Percentiles rank a stretch among this genome's conserved stretches.
Evolutionary conservation across 2,888 invertebrate species (phyloP).

Genomic region (Tipula vernalis): DNA sequence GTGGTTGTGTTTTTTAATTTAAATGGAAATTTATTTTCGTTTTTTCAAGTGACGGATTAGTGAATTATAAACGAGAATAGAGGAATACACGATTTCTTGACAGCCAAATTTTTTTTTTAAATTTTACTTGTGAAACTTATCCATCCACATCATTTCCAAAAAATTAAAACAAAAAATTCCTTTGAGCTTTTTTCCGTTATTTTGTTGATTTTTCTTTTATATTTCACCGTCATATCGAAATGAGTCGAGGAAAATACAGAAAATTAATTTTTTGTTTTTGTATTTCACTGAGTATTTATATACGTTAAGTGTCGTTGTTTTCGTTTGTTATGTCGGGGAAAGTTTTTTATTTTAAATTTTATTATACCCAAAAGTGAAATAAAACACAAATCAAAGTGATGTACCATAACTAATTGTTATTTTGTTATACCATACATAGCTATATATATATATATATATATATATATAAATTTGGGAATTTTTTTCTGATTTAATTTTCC

Average conservation of each 20-base stretch:
- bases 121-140: neutral
- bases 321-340: neutral
- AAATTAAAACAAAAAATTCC: neutral
- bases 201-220: neutral
- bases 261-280: neutral
- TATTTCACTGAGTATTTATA: neutral
- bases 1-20: neutral
- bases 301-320: neutral
- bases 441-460: too few relatives aligned
- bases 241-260: neutral
- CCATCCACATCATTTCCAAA: neutral
- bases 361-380: neutral
- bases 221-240: neutral
- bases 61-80: neutral
- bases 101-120: neutral
- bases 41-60: neutral
- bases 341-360: neutral
- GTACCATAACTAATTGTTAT: neutral
- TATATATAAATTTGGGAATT: neutral
- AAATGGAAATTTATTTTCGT: neutral
- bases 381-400: neutral
- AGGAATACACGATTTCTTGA: neutral
- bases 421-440: neutral
- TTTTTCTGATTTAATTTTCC: neutral
- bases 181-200: neutral